Base-by-base conservation (phyloP, 37 sponge, comb jelly and placozoan species). In the Corticium candelabrum region DNA sequence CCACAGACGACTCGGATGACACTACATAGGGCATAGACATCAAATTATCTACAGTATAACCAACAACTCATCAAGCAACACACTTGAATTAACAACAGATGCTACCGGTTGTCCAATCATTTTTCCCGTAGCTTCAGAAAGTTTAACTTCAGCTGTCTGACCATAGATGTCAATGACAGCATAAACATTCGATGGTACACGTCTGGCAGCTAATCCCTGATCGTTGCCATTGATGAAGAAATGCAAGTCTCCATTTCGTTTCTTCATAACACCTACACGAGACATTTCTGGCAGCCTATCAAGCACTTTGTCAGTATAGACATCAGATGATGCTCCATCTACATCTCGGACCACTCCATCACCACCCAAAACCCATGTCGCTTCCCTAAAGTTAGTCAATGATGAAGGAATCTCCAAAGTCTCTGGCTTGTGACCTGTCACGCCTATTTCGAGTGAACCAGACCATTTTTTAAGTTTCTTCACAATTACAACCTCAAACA, bases 321-420 rank as follows among this genome's bases (percentile, higher is more conserved):
- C 21, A 37, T 82, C 68, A 2, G 50, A 68, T 4, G n/a, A 32
- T 21, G 43, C 4, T 0, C 27, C 31, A 3, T 38, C 38, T 1
- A 76, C 69, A 35, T 78, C 67, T 3, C 31, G 31, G 11, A 77
- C 35, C 32, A 77, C 37, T 11, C 69, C 68, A 32, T 37, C 41
- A 21, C 83, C 83, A 27, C 77, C 62, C 21, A 82, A 34, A 67
- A 82, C 15, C 83, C 83, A 82, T 0, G 83, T 79, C 27, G 69
- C 77, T 56, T 21, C 37, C 30, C 29, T 3, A 41, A 82, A 21
- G 31, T 77, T 77, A 37, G 77, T 77, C 69, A 82, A 30, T 5
- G 83, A 56, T 35, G 77, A 29, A 30, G 83, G 83, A 37, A 82
- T 37, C 29, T 11, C 11, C 62, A 50, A 27, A 30, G 27, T 80